A percentile compares a stretch with the other conserved stretches of the same genome.
Evolutionary conservation across 2,113 vertebrate species (phyloP).

Genomic region (Thamnaconus septentrionalis): DNA sequence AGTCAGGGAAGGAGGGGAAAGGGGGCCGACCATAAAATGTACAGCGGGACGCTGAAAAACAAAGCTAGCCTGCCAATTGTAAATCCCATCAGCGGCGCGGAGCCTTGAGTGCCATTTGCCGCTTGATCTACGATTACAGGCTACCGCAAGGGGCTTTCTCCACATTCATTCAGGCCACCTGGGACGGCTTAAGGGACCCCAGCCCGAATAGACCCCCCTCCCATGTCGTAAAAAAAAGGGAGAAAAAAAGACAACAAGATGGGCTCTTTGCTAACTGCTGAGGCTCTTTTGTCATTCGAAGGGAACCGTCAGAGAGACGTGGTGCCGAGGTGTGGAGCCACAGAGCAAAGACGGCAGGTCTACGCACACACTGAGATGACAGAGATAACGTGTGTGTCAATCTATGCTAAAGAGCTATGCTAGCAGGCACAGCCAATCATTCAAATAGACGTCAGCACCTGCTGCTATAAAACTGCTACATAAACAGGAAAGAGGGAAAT

Average conservation of each 20-base stretch:
- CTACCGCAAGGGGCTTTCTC: conserved; percentile 32
- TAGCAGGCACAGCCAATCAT: too few species aligned
- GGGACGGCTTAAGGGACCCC: conserved; percentile 54
- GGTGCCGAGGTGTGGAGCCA: conserved; percentile 34
- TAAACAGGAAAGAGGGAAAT: too few species aligned
- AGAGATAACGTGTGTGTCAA: conserved; percentile 13
- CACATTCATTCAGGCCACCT: conserved; percentile 55
- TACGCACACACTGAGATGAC: conserved; percentile 11
- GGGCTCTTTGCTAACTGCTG: conserved; percentile 48
- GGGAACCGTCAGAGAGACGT: conserved; percentile 42
- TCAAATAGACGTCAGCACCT: background rate
- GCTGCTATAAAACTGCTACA: background rate
- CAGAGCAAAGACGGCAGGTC: background rate
- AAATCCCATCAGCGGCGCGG: conserved; percentile 50
- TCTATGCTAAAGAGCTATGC: too few species aligned
- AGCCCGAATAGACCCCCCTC: conserved; percentile 40
- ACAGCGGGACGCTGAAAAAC: conserved; percentile 59
- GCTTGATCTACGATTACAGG: conserved; percentile 51
- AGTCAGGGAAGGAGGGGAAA: conserved; percentile 50
- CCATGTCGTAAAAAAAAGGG: conserved; percentile 36
- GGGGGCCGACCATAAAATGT: conserved; percentile 50
- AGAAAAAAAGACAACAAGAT: conserved; percentile 32
- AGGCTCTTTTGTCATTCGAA: conserved; percentile 71
- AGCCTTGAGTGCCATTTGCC: conserved; percentile 41
- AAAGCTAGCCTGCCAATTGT: conserved; percentile 43